These are phyloP conservation scores for Hippasteria phrygiana DNA, from an alignment of 53 echinoderm and acorn worm genomes.

Conservation along the genomic window DNA sequence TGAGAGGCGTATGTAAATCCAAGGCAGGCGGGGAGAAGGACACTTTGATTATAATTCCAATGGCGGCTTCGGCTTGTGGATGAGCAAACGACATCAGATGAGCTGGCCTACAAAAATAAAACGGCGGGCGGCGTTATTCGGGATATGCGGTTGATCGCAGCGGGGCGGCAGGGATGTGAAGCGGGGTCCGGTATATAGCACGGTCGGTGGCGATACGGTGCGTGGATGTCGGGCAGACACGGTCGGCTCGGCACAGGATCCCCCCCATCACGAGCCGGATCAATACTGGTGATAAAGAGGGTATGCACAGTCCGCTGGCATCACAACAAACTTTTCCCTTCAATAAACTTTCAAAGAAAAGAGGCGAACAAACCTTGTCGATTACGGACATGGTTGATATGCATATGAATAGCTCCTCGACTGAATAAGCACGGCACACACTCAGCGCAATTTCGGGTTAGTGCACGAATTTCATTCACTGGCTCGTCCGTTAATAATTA, in stretches of 20 bases:
- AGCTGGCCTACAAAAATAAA: conserved; percentile 4
- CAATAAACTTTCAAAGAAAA: conserved; percentile 50
- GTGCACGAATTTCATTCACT: conserved; percentile 26
- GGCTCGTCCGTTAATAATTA: background rate
- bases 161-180: conserved; percentile 21
- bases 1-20: conserved; percentile 32
- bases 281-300: background rate
- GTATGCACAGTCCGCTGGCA: conserved; percentile 10
- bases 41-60: conserved; percentile 51
- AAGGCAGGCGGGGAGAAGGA: background rate
- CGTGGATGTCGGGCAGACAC: background rate
- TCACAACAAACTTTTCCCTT: conserved; percentile 58
- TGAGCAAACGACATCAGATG: background rate
- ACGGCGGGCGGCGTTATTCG: conserved; percentile 12
- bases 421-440: background rate
- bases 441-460: background rate
- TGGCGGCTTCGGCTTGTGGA: background rate
- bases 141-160: conserved; percentile 44
- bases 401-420: conserved; percentile 53
- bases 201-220: background rate
- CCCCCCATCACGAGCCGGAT: background rate
- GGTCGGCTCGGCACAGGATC: background rate
- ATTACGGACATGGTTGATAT: conserved; percentile 62
- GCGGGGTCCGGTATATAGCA: background rate
- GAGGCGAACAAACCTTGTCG: conserved; percentile 55